These are phyloP conservation scores for Gallinago media DNA, from an alignment of 2,113 vertebrate genomes.

Conservation along the genomic window DNA sequence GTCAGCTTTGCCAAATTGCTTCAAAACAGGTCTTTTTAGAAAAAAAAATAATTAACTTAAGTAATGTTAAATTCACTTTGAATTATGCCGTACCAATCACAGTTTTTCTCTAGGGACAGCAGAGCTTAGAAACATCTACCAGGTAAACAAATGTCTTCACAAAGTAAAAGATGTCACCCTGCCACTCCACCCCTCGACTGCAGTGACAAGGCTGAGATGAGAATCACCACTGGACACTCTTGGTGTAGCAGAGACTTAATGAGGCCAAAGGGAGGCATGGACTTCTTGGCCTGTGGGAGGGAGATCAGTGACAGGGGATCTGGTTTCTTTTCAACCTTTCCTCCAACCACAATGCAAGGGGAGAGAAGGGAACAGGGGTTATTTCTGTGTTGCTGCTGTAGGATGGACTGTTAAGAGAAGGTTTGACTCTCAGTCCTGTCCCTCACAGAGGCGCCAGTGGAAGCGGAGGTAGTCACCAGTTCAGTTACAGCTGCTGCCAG, in stretches of 20 bases:
- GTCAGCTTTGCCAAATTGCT: slow-evolving; percentile 15
- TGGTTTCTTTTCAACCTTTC: background rate
- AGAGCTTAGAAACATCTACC: background rate
- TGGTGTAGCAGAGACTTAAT: background rate
- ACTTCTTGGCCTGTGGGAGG: background rate
- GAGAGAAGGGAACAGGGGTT: background rate
- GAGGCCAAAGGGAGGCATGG: background rate
- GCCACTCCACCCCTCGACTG: fast-evolving
- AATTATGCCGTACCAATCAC: background rate
- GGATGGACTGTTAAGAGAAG: background rate
- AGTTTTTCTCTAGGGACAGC: background rate
- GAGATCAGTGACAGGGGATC: background rate
- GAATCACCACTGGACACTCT: background rate
- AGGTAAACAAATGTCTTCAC: background rate
- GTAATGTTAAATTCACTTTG: background rate
- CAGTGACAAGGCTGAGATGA: background rate
- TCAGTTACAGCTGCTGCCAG: background rate
- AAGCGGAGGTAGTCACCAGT: background rate
- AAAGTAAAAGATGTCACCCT: background rate
- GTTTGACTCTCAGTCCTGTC: background rate
- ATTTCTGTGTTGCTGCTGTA: background rate
- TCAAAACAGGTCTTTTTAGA: background rate
- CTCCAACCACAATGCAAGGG: background rate
- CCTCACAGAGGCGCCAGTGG: background rate
- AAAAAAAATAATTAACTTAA: background rate